Base-by-base conservation (phyloP, 2,888 invertebrate genomes). In the Melipona beecheii region DNA sequence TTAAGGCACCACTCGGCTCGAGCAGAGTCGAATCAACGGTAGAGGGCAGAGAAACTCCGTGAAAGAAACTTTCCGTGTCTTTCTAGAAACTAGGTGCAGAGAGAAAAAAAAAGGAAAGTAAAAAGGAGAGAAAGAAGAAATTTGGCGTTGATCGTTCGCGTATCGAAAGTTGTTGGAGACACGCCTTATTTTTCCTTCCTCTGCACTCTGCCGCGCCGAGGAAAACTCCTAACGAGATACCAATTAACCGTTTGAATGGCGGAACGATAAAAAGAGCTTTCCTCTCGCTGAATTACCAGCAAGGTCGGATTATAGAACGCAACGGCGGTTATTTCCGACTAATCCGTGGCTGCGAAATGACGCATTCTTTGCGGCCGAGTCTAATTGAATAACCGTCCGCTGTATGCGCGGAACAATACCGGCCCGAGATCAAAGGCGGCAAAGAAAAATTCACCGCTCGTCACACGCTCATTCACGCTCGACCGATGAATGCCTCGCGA, bases 361-460 rank as follows among this genome's bases (percentile, higher is more conserved):
- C 31, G 49, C 75, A 27, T 76, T 76, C 76, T 65, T 65, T 56
- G 54, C 36, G 54, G 49, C 15, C 6, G 21, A 43, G 24, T 65
- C 64, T 70, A 76, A 80, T 76, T 58, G 70, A 76, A 56, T 70
- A 70, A 76, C 76, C 52, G 76, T 80, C 43, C 64, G 62, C 64
- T 49, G 17, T 70, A 49, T 21, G 15, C 76, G n/a, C 58, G 76
- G 43, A 72, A 82, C 74, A 74, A 70, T 74, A 52, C 56, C 74
- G 64, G 49, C 43, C 43, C 69, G 69, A 80, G 74, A 70, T 82
- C 70, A 74, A 80, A 79, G 80, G 31, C 64, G 52, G 19, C 17
- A 52, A 65, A 70, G 80, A 80, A 58, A 80, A 80, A 82, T 82
- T 81, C 81, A 56, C 54, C 31, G 49, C 50, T 31, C 74, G 17